Evolutionary conservation across 2,113 vertebrate genomes (phyloP).

Genomic region (Synchiropus splendidus): DNA sequence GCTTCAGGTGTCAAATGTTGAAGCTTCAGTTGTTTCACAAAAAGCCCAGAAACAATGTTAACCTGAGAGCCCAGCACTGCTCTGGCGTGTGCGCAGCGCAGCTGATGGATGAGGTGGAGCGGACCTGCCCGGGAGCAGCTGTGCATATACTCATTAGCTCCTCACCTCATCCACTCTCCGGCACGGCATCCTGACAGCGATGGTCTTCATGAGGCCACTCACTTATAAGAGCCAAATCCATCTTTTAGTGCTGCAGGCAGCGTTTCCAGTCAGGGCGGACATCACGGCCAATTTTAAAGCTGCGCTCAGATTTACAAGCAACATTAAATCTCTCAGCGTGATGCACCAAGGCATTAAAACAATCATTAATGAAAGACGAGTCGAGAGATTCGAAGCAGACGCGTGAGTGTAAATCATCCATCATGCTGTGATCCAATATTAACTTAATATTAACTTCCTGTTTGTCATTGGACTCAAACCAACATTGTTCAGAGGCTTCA

Average conservation of each 20-base stretch:
- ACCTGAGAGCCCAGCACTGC: conserved; percentile 3
- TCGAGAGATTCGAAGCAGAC: too few relatives aligned
- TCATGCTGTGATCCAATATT: too few relatives aligned
- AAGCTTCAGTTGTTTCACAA: too few relatives aligned
- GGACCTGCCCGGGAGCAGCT: conserved; percentile 36
- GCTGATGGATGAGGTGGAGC: conserved; percentile 39
- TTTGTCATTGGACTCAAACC: too few relatives aligned
- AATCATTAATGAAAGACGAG: too few relatives aligned
- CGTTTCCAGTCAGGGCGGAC: conserved; percentile 2
- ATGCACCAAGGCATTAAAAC: too few relatives aligned
- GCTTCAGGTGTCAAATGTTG: too few relatives aligned
- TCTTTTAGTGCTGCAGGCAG: conserved; percentile 29
- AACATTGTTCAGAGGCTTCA: too few relatives aligned
- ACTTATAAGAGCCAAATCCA: conserved; percentile 32
- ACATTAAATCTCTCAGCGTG: neutral
- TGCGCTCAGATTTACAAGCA: conserved; percentile 9
- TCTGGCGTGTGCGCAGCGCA: conserved; percentile 5
- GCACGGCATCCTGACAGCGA: conserved; percentile 35
- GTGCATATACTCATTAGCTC: conserved; percentile 41
- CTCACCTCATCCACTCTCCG: conserved; percentile 41
- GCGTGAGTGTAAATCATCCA: too few relatives aligned
- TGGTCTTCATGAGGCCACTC: conserved; percentile 28
- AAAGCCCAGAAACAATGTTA: neutral
- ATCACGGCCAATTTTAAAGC: conserved; percentile 13
- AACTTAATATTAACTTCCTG: too few relatives aligned